Base-by-base conservation (phyloP, 2,113 vertebrate species). In the Salvelinus namaycush region DNA sequence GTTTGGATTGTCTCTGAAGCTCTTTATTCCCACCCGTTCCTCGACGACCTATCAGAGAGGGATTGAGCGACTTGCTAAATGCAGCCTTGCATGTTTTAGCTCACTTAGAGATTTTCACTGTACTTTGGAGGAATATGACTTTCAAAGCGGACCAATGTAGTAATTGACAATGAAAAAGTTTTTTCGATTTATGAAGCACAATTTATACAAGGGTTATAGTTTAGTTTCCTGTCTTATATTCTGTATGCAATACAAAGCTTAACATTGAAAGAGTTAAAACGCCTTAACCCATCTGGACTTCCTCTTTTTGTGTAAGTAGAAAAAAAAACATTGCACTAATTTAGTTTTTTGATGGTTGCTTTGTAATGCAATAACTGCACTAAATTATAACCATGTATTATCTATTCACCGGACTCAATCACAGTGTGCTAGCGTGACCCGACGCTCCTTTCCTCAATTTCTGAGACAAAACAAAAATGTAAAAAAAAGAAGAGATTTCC, bases 361-460 rank as follows among this genome's bases (percentile, higher is more conserved):
- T 94, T 94, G 90, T 92, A 87, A 92, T 93, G 92, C 92, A 94
- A 93, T 93, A 93, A 93, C 90, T 93, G 93, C 93, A 93, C 92
- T 93, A 93, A 92, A 87, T 93, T 93, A 89, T 91, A 90, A 88
- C 82, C 87, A 86, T 87, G 80, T 89, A 67, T 14, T 27, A 27
- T 22, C 24, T 67, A 88, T 87, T 83, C 89, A 90, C 81, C 84
- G 81, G 88, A 92, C 87, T 83, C 71, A 76, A 89, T 84, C 83
- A 86, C 79, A 84, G 83, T 86, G 91, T 90, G 86, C 89, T 91
- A 84, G 91, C 84, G 88, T 91, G 90, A 86, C 78, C 81, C 69
- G 90, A 91, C 87, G 79, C 88, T 86, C 88, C 87, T 89, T 84
- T 88, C 90, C 86, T 89, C 83, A 83, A 86, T 89, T 88, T 84